phyloP scores from a whole-genome alignment of 2,797 vertebrate genomes.

The Malacoctenus gilli region DNA sequence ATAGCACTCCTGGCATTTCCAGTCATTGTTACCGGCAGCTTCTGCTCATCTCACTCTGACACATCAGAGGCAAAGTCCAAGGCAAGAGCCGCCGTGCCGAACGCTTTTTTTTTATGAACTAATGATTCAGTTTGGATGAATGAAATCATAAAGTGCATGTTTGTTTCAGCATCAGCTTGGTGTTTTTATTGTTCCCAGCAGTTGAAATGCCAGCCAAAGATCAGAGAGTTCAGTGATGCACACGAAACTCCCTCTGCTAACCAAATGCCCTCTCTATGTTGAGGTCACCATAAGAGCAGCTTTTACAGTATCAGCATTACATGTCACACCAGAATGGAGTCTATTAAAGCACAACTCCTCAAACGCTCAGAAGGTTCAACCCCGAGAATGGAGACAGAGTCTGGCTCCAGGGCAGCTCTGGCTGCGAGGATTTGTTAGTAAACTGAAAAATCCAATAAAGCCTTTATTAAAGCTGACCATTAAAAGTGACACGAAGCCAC shows the following conservation, averaged over 20 bases:
- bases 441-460: conserved; percentile 35
- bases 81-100: too few relatives aligned
- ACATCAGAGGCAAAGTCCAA: conserved; percentile 30
- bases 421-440: conserved; percentile 19
- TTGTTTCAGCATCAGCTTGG: neutral
- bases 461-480: conserved; percentile 12
- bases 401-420: neutral
- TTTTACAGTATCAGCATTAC: too few relatives aligned
- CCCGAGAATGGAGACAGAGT: too few relatives aligned
- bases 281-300: too few relatives aligned
- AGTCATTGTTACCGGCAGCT: neutral
- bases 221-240: too few relatives aligned
- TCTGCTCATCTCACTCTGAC: conserved; percentile 10
- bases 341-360: too few relatives aligned
- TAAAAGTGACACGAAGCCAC: conserved; percentile 30
- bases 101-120: too few relatives aligned
- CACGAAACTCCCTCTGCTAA: too few relatives aligned
- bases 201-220: too few relatives aligned
- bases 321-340: too few relatives aligned
- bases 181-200: neutral
- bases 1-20: conserved; percentile 28
- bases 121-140: neutral
- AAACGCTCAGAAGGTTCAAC: neutral
- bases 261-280: too few relatives aligned
- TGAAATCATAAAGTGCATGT: neutral